Percentiles rank a stretch among this genome's conserved stretches.
Conservation (phyloP, 2,888 invertebrate species). For the Apodemia zela region DNA sequence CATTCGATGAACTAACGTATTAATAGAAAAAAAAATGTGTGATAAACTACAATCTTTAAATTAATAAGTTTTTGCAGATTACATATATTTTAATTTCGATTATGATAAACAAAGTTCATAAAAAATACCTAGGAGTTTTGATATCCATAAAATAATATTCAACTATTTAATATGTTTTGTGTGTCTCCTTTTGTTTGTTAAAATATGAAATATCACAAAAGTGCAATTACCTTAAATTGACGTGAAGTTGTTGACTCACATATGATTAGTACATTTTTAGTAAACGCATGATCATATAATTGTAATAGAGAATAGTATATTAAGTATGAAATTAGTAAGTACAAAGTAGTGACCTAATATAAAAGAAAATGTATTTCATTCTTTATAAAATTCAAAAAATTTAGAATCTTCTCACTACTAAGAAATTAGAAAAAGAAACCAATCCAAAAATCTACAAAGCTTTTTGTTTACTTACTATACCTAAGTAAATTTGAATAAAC, state of each 20-base stretch:
- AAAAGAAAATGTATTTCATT: conserved; percentile 2
- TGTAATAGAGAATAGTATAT: neutral
- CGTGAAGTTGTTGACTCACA: neutral
- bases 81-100: no score
- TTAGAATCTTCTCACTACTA: conserved; percentile 5
- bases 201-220: neutral
- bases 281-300: neutral
- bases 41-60: no score
- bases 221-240: neutral
- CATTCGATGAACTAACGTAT: no score
- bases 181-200: neutral
- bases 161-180: neutral
- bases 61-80: no score
- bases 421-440: conserved; percentile 9
- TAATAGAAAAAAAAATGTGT: no score
- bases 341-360: neutral
- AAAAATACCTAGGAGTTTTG: no score
- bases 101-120: no score
- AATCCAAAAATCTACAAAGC: conserved; percentile 14
- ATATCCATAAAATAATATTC: neutral
- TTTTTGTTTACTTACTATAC: neutral
- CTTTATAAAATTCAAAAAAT: conserved; percentile 10
- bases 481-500: conserved; percentile 6
- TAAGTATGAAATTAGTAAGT: neutral
- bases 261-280: neutral